Conservation (phyloP, 2,888 invertebrate species). For the Leptinotarsa rubiginosa region DNA sequence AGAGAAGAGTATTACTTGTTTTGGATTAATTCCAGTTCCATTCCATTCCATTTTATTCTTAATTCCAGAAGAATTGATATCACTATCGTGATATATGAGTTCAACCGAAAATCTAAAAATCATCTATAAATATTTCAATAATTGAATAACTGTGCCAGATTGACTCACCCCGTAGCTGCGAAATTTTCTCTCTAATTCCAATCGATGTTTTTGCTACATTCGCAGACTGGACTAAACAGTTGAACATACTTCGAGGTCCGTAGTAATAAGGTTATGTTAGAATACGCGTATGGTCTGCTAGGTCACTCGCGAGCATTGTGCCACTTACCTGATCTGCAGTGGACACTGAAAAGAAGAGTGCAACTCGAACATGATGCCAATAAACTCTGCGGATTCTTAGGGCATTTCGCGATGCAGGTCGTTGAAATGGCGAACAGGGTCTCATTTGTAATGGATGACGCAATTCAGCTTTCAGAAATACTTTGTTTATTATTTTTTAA, state of each 20-base stretch:
- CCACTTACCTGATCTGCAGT: slow-evolving; percentile 64
- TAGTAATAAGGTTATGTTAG: slow-evolving; percentile 61
- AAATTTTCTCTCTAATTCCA: slow-evolving; percentile 11
- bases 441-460: neutral
- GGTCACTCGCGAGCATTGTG: slow-evolving; percentile 63
- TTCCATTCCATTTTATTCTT: too few relatives aligned
- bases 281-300: slow-evolving; percentile 52
- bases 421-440: neutral
- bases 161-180: slow-evolving; percentile 8
- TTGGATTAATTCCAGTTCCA: too few relatives aligned
- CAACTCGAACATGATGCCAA: slow-evolving; percentile 49
- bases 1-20: too few relatives aligned
- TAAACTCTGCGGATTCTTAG: slow-evolving; percentile 47
- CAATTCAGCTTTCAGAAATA: neutral
- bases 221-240: slow-evolving; percentile 26
- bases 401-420: slow-evolving; percentile 20
- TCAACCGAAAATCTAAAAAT: neutral
- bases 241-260: slow-evolving; percentile 36
- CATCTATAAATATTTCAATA: neutral
- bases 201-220: slow-evolving; percentile 18
- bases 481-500: too few relatives aligned
- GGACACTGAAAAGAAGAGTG: slow-evolving; percentile 65
- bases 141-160: neutral
- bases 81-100: too few relatives aligned
- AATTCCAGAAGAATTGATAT: too few relatives aligned